These are phyloP conservation scores for Ciona savignyi DNA, from an alignment of 23 tunicate genomes.

Conservation along the genomic window DNA sequence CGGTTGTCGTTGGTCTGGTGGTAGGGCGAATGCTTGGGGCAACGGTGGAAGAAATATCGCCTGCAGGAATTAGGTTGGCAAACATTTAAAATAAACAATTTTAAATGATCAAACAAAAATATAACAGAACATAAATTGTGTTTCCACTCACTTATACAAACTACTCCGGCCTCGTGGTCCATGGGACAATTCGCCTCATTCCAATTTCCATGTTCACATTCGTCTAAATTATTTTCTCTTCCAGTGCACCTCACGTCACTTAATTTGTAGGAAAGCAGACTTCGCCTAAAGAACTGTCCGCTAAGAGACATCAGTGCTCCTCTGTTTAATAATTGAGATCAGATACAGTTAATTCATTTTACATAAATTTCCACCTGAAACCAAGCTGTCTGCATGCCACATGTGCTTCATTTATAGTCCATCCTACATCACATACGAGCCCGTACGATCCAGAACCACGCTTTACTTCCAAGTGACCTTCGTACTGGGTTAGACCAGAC, in stretches of 20 bases:
- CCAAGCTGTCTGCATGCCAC: constrained; percentile 87
- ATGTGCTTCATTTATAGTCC: constrained; percentile 72
- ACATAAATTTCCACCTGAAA: constrained; percentile 12
- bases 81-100: no score
- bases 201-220: constrained; percentile 63
- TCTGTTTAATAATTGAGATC: neutral
- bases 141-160: constrained; percentile 17
- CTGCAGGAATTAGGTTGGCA: no score
- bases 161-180: constrained; percentile 86
- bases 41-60: neutral
- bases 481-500: neutral
- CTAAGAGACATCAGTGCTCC: constrained; percentile 43
- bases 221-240: constrained; percentile 21
- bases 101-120: no score
- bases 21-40: neutral
- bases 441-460: constrained; percentile 35
- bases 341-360: neutral
- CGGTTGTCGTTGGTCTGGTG: constrained; percentile 9
- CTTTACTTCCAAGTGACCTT: constrained; percentile 22
- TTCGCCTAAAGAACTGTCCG: constrained; percentile 39
- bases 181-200: constrained; percentile 26
- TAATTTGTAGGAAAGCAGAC: constrained; percentile 14
- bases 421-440: constrained; percentile 60
- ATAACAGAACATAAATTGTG: neutral
- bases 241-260: constrained; percentile 70